Evolutionary conservation across 2,888 invertebrate genomes (phyloP).

Genomic region (Eristalinus sepulchralis): DNA sequence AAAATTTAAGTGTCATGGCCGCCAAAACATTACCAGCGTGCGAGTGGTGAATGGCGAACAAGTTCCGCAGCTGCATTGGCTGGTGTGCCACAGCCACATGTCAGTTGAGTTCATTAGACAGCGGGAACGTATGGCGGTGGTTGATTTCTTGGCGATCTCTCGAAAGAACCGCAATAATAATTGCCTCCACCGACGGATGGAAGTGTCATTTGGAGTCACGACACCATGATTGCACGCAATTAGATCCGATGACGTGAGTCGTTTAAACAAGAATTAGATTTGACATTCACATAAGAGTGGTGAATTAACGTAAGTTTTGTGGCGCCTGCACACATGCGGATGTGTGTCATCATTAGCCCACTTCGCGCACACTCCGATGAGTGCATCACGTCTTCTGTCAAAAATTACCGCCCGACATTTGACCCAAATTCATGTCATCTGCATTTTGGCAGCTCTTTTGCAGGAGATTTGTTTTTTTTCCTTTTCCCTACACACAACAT

Average conservation of each 20-base stretch:
- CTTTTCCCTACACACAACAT: neutral
- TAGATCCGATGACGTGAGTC: neutral
- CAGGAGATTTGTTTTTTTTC: neutral
- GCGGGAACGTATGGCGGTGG: neutral
- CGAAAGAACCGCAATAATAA: neutral
- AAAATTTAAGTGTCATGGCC: neutral
- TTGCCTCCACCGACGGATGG: neutral
- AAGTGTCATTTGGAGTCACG: neutral
- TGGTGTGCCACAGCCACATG: neutral
- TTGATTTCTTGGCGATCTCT: too few species aligned
- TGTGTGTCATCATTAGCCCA: neutral
- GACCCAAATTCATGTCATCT: constrained; percentile 11
- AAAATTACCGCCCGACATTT: constrained; percentile 9
- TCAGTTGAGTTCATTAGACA: neutral
- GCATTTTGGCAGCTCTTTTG: neutral
- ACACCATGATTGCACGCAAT: neutral
- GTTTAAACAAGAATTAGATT: neutral
- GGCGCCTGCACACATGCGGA: too few species aligned
- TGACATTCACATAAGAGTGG: neutral
- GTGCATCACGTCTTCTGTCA: neutral
- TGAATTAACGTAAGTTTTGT: too few species aligned
- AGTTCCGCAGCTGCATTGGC: neutral
- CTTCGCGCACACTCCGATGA: neutral
- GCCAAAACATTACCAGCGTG: neutral
- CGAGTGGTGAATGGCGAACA: neutral